Base-by-base conservation (phyloP, 2,797 vertebrate genomes). In the Cirrhinus mrigala region DNA sequence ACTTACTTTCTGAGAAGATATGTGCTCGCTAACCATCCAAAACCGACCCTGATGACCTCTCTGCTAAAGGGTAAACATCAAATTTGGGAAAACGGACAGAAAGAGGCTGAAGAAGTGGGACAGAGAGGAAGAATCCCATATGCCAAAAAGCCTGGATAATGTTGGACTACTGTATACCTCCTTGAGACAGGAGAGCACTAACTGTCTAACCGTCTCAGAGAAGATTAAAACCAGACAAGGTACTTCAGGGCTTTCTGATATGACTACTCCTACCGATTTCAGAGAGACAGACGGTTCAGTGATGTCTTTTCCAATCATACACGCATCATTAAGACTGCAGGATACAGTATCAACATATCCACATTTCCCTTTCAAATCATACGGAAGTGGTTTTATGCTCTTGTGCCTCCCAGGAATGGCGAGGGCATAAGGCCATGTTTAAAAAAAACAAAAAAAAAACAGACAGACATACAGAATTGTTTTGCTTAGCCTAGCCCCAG, bases 71-170 rank as follows among this genome's bases (percentile, higher is more conserved):
- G 75, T 22, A 91, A 91, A 89, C 46, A 85, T 87, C 60, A 79
- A 62, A 82, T 76, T 52, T 73, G 44, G 20, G 54, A 50, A 73
- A 74, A 66, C 7, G 27, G 22, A 75, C 58, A 81, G 77, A 62
- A 90, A 92, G 22, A 84, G 85, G 15, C 84, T 75, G 37, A 84
- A 83, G 82, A 85, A 73, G 82, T 79, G 66, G 60, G 86, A 90
- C 87, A 93, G 92, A 89, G 87, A 83, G 86, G 60, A 95, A 92
- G 89, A 90, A 88, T 94, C 91, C 93, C 94, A 94, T 88, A 91
- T 94, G 93, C 89, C 87, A 81, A 84, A 6, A 85, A 82, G 52
- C 40, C 84, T 78, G 85, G 70, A 80, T 82, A 22, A 73, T 50
- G 81, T 87, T 87, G 64, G 85, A 91, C 92, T 91, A 88, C 91